Evolutionary conservation across 30 jellyfish, hydroid and myxozoan genomes (phyloP).

Genomic region (Phacellophora camtschatica): DNA sequence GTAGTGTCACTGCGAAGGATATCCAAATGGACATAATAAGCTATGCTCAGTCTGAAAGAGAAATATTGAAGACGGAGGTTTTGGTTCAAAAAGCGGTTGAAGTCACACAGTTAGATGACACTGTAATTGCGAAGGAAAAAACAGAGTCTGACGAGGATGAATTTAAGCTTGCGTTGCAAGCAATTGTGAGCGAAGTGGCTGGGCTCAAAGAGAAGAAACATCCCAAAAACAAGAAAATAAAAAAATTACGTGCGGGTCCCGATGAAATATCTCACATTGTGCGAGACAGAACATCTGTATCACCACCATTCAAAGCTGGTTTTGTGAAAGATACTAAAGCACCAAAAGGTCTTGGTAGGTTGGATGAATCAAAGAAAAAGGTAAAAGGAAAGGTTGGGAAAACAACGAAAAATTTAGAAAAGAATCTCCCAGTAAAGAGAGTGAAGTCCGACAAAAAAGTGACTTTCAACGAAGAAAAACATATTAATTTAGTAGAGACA

Average conservation of each 20-base stretch:
- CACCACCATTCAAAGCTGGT: conserved; percentile 69
- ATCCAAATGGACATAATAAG: conserved; percentile 62
- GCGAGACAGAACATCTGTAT: conserved; percentile 37
- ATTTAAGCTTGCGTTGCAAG: conserved; percentile 15
- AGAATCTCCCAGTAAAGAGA: background rate
- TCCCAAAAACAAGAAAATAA: conserved; percentile 29
- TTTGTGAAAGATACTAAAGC: conserved; percentile 31
- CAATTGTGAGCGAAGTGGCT: conserved; percentile 21
- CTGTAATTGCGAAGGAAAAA: background rate
- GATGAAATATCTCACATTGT: conserved; percentile 21
- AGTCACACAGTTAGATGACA: background rate
- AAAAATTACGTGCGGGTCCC: background rate
- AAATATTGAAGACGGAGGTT: background rate
- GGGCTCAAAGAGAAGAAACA: conserved; percentile 36
- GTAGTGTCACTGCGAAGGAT: conserved; percentile 1
- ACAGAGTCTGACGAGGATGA: conserved; percentile 34
- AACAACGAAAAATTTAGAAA: background rate
- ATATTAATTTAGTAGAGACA: background rate
- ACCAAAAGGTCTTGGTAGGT: conserved; percentile 43
- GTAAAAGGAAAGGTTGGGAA: conserved; percentile 13
- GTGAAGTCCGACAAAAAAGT: conserved; percentile 12
- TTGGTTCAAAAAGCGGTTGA: conserved; percentile 8
- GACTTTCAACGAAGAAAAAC: conserved; percentile 5
- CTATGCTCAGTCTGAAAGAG: conserved; percentile 16
- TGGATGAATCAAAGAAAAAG: conserved; percentile 18